phyloP scores from a whole-genome alignment of 2,113 vertebrate species.

The Neopipo cinnamomea region DNA sequence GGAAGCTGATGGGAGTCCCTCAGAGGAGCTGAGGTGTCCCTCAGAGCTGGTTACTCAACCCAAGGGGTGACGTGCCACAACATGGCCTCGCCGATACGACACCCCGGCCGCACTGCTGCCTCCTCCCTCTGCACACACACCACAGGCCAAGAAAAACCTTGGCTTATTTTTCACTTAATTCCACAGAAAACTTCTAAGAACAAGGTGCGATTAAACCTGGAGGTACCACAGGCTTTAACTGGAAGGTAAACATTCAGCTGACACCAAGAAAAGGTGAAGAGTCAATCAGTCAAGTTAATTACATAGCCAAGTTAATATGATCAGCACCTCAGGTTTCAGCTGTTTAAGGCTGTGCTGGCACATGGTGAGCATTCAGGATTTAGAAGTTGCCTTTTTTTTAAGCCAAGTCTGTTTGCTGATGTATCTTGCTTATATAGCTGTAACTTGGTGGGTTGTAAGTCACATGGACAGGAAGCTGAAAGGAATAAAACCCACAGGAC shows the following conservation, averaged over 20 bases:
- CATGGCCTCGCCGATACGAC: neutral
- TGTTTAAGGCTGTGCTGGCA: neutral
- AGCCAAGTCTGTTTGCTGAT: neutral
- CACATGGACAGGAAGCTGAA: conserved; percentile 26
- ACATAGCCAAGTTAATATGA: neutral
- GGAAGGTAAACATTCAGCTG: neutral
- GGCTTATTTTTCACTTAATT: neutral
- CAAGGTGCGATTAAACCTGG: accelerated
- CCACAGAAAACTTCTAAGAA: neutral
- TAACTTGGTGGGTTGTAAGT: neutral
- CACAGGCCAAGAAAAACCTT: accelerated
- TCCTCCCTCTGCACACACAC: neutral
- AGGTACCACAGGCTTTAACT: accelerated
- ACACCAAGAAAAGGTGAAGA: accelerated
- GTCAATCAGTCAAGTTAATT: neutral
- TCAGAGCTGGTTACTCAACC: neutral
- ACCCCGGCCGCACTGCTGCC: accelerated
- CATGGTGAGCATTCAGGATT: accelerated
- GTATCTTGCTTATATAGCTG: neutral
- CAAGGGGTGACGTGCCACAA: neutral
- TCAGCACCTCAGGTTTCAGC: neutral
- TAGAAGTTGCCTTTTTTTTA: neutral
- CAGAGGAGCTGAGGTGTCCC: neutral
- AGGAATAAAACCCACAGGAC: neutral
- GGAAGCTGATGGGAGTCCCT: neutral